Base-by-base conservation (phyloP, 2,113 vertebrate genomes). In the Galeopterus variegatus region DNA sequence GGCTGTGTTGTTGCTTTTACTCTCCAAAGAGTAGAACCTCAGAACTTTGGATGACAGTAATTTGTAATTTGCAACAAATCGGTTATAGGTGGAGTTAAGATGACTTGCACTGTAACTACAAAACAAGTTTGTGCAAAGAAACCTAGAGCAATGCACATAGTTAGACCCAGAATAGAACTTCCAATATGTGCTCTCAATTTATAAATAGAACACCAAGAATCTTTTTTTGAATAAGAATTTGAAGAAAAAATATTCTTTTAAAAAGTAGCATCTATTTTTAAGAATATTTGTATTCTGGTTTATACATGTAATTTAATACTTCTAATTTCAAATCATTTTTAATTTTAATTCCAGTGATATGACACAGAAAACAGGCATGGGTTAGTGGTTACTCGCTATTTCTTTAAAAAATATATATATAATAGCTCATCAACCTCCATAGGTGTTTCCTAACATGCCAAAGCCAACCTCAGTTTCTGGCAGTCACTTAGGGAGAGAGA, bases 381-480 rank as follows among this genome's bases (percentile, higher is more conserved):
- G 23, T 60, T 19, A 60, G 41, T 26, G 4, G 5, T 24, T 72
- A 13, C 50, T 93, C 14, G 2, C 65, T 70, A 72, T 24, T 88
- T 41, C 41, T 41, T 41, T n/a, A 45, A 62, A 92, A 41, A 79
- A 79, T 19, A 62, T n/a, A 64, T 88, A 15, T 56, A 95, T 36
- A 15, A 31, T 2, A 84, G 54, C 19, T 6, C 48, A 36, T 8
- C 45, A 10, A 1, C 13, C 4, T 56, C 33, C 9, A 0, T 72
- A 5, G 17, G 10, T 2, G 8, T 31, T 70, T 65, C 13, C 33
- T 12, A 33, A 31, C 26, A 5, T 17, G 2, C 21, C 52, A 41
- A 65, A 58, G 19, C 11, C 5, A 33, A 7, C 28, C 41, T 50
- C 0, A 0, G 1, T 14, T 76, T 33, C 54, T 3, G 8, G 17